Evolutionary conservation across 2,888 invertebrate genomes (phyloP).

Genomic region (Ischnus inquisitorius): DNA sequence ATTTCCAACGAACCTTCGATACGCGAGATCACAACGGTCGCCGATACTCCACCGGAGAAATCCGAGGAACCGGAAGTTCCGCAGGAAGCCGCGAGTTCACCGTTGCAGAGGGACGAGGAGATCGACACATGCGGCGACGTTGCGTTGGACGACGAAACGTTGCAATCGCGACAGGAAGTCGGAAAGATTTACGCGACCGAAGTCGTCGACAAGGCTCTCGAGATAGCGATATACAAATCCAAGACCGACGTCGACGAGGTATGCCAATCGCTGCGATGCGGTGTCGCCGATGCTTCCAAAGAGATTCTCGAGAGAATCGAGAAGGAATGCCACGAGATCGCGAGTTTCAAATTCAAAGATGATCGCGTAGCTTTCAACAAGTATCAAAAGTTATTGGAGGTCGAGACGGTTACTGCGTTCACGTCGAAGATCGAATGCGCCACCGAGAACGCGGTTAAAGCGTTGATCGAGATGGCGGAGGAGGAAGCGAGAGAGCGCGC

Average conservation of each 20-base stretch:
- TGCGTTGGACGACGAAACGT: conserved; percentile 72
- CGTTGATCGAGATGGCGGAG: conserved; percentile 84
- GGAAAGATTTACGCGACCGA: conserved; percentile 83
- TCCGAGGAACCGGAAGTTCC: conserved; percentile 12
- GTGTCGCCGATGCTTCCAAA: conserved; percentile 82
- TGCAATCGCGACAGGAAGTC: conserved; percentile 76
- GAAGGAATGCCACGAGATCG: conserved; percentile 80
- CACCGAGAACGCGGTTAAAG: conserved; percentile 84
- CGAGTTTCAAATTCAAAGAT: conserved; percentile 76
- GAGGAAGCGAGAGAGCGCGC: conserved; percentile 82
- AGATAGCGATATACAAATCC: conserved; percentile 84
- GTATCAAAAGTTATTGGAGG: conserved; percentile 78
- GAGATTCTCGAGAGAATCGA: conserved; percentile 81
- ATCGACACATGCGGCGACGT: conserved; percentile 8
- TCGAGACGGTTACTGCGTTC: conserved; percentile 80
- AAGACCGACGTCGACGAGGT: conserved; percentile 84
- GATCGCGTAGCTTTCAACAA: conserved; percentile 76
- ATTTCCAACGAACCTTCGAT: not conserved
- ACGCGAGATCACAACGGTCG: not conserved
- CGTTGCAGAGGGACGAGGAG: not conserved
- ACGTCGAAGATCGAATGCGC: conserved; percentile 82
- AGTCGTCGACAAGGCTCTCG: conserved; percentile 83
- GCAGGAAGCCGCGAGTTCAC: not conserved
- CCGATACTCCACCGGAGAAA: conserved; percentile 10
- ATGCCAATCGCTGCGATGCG: conserved; percentile 81